A percentile compares a stretch with the other conserved stretches of the same genome.
Evolutionary conservation across 2,113 vertebrate species (phyloP).

Genomic region (Geococcyx californianus): DNA sequence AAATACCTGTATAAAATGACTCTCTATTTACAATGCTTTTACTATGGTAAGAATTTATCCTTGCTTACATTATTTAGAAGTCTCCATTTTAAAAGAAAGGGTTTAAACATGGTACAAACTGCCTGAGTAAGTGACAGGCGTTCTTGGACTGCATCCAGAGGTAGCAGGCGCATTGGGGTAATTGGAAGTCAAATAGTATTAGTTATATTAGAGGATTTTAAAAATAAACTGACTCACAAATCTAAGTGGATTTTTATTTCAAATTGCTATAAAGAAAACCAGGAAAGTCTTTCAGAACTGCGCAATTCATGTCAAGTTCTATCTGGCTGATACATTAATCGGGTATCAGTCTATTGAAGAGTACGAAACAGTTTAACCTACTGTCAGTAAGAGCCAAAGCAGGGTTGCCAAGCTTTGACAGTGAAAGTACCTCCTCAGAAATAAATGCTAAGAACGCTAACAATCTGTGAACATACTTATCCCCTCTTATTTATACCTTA

Average conservation of each 20-base stretch:
- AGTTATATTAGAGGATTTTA: not conserved
- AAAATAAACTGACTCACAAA: not conserved
- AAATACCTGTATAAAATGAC: not conserved
- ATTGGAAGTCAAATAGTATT: not conserved
- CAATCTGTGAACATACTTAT: not conserved
- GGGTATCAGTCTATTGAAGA: not conserved
- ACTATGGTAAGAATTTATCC: not conserved
- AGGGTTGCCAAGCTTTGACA: not conserved
- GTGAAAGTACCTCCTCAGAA: not conserved
- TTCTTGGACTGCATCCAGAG: not conserved
- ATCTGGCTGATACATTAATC: not conserved
- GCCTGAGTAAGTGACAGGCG: not conserved
- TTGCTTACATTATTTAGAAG: not conserved
- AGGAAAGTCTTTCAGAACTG: not conserved
- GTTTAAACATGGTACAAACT: not conserved
- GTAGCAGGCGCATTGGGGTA: not conserved
- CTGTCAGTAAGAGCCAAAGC: not conserved
- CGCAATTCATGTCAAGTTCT: not conserved
- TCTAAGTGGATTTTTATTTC: slow-evolving; percentile 15
- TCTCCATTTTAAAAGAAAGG: not conserved
- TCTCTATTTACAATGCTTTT: not conserved
- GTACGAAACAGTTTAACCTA: not conserved
- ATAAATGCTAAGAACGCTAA: not conserved
- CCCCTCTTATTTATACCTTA: not conserved
- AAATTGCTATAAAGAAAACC: not conserved